These are phyloP conservation scores for Apis mellifera DNA, from an alignment of 1,140 invertebrate genomes.

Conservation along the genomic window DNA sequence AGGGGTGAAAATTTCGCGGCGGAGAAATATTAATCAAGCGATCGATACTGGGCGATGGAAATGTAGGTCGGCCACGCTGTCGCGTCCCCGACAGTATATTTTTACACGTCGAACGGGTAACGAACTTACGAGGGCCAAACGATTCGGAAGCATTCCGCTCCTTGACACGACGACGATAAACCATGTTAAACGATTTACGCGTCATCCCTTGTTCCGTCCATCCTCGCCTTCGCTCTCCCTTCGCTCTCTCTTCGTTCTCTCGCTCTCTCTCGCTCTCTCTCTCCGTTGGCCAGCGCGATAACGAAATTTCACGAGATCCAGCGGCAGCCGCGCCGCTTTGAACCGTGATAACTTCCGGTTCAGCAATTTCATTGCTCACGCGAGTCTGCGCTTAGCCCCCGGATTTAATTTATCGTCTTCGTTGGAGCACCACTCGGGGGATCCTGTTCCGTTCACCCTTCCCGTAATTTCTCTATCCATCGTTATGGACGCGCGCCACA, in stretches of 20 bases:
- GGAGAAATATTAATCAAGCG: slow-evolving; percentile 27
- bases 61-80: slow-evolving; percentile 18
- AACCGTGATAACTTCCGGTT: slow-evolving; percentile 67
- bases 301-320: slow-evolving; percentile 59
- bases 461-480: slow-evolving; percentile 38
- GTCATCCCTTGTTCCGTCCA: slow-evolving; percentile 24
- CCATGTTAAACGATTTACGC: slow-evolving; percentile 53
- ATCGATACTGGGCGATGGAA: background rate
- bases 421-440: slow-evolving; percentile 36
- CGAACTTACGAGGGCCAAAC: slow-evolving; percentile 10
- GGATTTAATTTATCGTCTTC: slow-evolving; percentile 68
- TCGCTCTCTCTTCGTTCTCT: background rate
- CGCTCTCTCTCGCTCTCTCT: background rate
- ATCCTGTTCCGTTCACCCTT: slow-evolving; percentile 19
- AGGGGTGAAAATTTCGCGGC: background rate
- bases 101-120: slow-evolving; percentile 20
- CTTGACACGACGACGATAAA: slow-evolving; percentile 13
- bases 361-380: slow-evolving; percentile 66
- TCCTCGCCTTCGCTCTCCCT: no score
- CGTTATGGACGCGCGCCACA: slow-evolving; percentile 18
- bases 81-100: slow-evolving; percentile 3
- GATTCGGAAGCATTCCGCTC: slow-evolving; percentile 22
- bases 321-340: slow-evolving; percentile 50
- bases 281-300: slow-evolving; percentile 40
- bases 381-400: slow-evolving; percentile 53